Evolutionary conservation across 2,888 invertebrate genomes (phyloP).

Genomic region (Brachypalpus laphriformis): DNA sequence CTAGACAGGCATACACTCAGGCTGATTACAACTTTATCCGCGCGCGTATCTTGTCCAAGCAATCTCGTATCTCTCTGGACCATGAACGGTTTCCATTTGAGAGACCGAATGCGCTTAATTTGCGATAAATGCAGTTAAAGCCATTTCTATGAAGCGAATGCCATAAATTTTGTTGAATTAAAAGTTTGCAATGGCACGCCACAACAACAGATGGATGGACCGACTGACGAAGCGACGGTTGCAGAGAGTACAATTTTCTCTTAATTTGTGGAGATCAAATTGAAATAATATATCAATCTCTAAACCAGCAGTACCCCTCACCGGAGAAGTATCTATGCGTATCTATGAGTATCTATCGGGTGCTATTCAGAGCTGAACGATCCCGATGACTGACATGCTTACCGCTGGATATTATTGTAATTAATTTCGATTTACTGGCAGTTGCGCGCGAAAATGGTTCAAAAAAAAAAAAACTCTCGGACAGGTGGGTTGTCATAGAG

Average conservation of each 20-base stretch:
- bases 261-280: conserved; percentile 61
- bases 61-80: conserved; percentile 35
- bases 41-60: conserved; percentile 52
- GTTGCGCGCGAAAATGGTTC: conserved; percentile 37
- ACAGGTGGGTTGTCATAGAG: conserved; percentile 30
- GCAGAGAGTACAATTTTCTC: conserved; percentile 23
- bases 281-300: conserved; percentile 60
- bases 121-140: conserved; percentile 69
- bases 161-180: conserved; percentile 61
- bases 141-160: conserved; percentile 55
- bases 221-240: too few species aligned
- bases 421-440: conserved; percentile 56
- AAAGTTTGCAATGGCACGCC: conserved; percentile 8
- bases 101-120: conserved; percentile 63
- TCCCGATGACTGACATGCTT: conserved; percentile 66
- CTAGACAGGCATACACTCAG: conserved; percentile 56
- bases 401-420: conserved; percentile 58
- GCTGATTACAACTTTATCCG: conserved; percentile 71
- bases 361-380: conserved; percentile 23
- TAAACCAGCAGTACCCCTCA: too few species aligned
- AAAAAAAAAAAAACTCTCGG: not conserved
- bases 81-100: conserved; percentile 48
- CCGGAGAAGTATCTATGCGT: conserved; percentile 1
- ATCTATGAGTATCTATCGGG: not conserved
- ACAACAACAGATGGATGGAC: conserved; percentile 19